phyloP scores from a whole-genome alignment of 2,113 vertebrate genomes.

The Pedionomus torquatus region DNA sequence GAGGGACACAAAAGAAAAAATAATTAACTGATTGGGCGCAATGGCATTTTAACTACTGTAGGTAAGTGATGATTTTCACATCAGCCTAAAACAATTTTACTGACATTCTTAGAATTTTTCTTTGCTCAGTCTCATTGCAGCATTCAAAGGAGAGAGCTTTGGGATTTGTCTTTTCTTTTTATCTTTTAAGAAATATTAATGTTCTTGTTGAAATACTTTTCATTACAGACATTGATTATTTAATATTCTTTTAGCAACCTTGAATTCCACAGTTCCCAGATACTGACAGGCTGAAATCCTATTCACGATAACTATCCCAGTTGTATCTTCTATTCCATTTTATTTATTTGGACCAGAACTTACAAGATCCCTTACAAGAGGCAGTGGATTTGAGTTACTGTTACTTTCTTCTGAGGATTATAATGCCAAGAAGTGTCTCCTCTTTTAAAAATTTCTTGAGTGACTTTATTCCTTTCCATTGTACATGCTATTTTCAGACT shows the following conservation, averaged over 20 bases:
- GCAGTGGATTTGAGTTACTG: not conserved
- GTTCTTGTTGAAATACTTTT: conserved; percentile 59
- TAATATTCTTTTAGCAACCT: conserved; percentile 11
- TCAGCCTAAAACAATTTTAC: conserved; percentile 20
- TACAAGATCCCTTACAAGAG: not conserved
- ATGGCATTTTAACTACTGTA: not conserved
- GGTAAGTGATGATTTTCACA: conserved; percentile 52
- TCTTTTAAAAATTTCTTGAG: not conserved
- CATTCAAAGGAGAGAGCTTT: conserved; percentile 1
- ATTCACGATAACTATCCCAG: not conserved
- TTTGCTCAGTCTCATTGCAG: not conserved
- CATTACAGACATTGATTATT: not conserved
- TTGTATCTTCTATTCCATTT: not conserved
- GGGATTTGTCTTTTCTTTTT: not conserved
- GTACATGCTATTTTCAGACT: not conserved
- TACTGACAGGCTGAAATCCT: conserved; percentile 21
- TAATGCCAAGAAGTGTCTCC: not conserved
- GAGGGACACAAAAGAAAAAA: not conserved
- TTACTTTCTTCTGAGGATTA: not conserved
- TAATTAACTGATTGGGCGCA: not conserved
- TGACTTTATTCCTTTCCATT: not conserved
- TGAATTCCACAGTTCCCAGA: conserved; percentile 32
- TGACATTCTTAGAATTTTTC: conserved; percentile 47
- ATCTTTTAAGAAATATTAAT: conserved; percentile 33
- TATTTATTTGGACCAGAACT: not conserved